Base-by-base conservation (phyloP, 1,140 invertebrate genomes). In the Leptinotarsa defecta region DNA sequence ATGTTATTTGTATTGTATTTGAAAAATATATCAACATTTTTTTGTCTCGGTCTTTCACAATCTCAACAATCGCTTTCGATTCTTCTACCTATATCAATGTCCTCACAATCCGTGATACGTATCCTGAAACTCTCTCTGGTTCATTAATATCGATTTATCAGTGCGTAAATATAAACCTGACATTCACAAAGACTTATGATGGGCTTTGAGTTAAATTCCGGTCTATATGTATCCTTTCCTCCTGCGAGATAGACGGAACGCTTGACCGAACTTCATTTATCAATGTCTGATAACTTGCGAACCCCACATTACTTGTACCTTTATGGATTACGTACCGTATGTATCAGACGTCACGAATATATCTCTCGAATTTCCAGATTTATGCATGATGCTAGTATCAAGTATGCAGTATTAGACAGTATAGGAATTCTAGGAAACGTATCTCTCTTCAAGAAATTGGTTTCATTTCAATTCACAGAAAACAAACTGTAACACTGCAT, bases 221-320 rank as follows among this genome's bases (percentile, higher is more conserved):
- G 70, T 49, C 22, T 74, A 17, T 74, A 74, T 67, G 48, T 74
- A 57, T 74, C 70, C 71, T 48, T 17, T 65, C 61, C 68, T 74
- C 69, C 62, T 49, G 69, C 49, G 71, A 77, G 63, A 74, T 73
- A 73, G 72, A 64, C 27, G 68, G 48, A 49, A 63, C 49, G 57
- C n/a, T 68, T 74, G 76, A 70, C 76, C 69, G 74, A 68, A 68
- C 24, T 75, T 61, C 74, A 77, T 77, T 77, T 73, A 77, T 77
- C 76, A 77, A 77, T 57, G 76, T 75, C 74, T 48, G 74, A 77
- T 77, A 77, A 77, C 43, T 77, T 77, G 75, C 73, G 27, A 72
- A 77, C 76, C 69, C 63, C 61, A 62, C 71, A 68, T 74, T 74
- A 74, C 48, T 70, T 64, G 72, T 70, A 73, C 76, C 68, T 73